Evolutionary conservation across 2,113 vertebrate genomes (phyloP).

Genomic region (Saguinus midas): DNA sequence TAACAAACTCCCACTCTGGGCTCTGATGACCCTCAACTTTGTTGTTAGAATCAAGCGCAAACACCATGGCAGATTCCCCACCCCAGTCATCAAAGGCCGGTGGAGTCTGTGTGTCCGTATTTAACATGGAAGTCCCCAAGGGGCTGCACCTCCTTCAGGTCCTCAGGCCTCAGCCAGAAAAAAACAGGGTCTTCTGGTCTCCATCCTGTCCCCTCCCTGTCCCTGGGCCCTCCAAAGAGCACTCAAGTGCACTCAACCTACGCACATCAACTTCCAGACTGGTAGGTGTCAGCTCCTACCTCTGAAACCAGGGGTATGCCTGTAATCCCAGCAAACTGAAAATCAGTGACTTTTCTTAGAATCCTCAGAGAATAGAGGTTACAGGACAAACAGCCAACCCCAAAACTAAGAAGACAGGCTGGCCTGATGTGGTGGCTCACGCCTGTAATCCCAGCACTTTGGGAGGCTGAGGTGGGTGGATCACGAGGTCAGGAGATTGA

Average conservation of each 20-base stretch:
- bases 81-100: slow-evolving; percentile 65
- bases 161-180: not conserved
- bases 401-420: not conserved
- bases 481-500: no score
- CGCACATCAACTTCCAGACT: rapidly evolving
- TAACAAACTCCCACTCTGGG: slow-evolving; percentile 66
- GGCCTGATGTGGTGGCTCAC: no score
- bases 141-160: no score
- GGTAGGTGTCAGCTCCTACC: rapidly evolving
- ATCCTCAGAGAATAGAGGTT: not conserved
- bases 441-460: no score
- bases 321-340: no score
- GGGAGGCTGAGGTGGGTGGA: no score
- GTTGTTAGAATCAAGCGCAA: slow-evolving; percentile 70
- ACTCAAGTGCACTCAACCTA: rapidly evolving
- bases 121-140: not conserved
- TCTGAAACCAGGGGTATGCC: not conserved
- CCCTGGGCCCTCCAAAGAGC: not conserved
- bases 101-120: not conserved
- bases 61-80: slow-evolving; percentile 76
- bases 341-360: not conserved
- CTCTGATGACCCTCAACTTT: slow-evolving; percentile 73
- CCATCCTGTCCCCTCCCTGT: no score
- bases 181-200: not conserved
- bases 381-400: not conserved